Conservation (phyloP, 1,140 invertebrate genomes). For the Eumeta japonica region DNA sequence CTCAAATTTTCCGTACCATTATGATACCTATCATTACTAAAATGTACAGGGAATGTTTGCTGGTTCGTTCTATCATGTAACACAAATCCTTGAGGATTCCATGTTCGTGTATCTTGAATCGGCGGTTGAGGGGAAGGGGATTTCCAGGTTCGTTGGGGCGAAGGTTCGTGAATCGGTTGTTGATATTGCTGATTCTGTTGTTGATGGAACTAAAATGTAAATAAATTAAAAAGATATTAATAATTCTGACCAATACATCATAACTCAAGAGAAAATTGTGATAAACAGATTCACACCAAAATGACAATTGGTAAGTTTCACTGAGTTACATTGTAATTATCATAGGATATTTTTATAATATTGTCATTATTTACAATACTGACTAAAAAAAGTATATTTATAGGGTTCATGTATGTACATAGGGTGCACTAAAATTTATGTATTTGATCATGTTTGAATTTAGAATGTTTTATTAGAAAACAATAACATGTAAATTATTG, state of each 20-base stretch:
- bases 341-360: too few species aligned
- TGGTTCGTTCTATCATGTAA: slow-evolving; percentile 29
- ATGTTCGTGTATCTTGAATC: slow-evolving; percentile 17
- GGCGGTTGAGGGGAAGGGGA: slow-evolving; percentile 37
- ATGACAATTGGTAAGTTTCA: too few species aligned
- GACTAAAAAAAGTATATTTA: too few species aligned
- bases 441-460: too few species aligned
- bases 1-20: slow-evolving; percentile 44
- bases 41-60: slow-evolving; percentile 37
- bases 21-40: slow-evolving; percentile 38
- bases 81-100: slow-evolving; percentile 45
- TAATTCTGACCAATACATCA: not conserved
- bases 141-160: slow-evolving; percentile 36
- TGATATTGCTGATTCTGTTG: slow-evolving; percentile 10
- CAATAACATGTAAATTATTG: too few species aligned
- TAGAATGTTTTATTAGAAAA: too few species aligned
- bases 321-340: too few species aligned
- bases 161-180: slow-evolving; percentile 11
- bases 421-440: too few species aligned
- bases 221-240: not conserved
- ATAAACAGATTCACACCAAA: not conserved
- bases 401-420: too few species aligned
- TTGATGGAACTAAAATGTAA: slow-evolving; percentile 33
- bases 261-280: not conserved
- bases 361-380: too few species aligned